These are phyloP conservation scores for Chrysodeixis includens DNA, from an alignment of 2,888 invertebrate genomes.

Conservation along the genomic window DNA sequence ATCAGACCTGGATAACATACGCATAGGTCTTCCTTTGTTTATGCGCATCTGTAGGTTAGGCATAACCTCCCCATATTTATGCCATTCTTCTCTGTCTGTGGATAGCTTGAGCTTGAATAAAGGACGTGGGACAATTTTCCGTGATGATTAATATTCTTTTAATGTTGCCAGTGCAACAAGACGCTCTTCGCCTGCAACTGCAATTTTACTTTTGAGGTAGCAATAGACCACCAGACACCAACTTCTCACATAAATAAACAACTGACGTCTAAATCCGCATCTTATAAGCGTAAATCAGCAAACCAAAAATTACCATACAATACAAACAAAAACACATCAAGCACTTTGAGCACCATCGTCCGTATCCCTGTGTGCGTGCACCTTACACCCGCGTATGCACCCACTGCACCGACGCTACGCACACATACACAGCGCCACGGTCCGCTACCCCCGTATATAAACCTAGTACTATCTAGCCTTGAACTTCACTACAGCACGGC, in stretches of 20 bases:
- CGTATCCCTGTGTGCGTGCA: conserved; percentile 69
- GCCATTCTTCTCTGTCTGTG: too few species aligned
- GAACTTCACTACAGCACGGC: conserved; percentile 86
- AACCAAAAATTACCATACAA: conserved; percentile 13
- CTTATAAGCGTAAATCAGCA: background rate
- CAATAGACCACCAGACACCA: background rate
- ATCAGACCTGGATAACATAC: too few species aligned
- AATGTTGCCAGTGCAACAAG: too few species aligned
- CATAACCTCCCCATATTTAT: too few species aligned
- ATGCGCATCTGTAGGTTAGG: too few species aligned
- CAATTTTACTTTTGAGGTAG: background rate
- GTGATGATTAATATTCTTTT: too few species aligned
- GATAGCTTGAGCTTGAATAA: too few species aligned
- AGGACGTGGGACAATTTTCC: too few species aligned
- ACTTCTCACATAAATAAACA: background rate
- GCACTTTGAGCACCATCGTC: conserved; percentile 39
- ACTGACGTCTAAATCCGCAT: background rate
- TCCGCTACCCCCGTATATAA: conserved; percentile 88
- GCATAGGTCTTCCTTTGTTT: too few species aligned
- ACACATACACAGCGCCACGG: conserved; percentile 75
- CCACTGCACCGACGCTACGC: conserved; percentile 65
- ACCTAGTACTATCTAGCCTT: conserved; percentile 80
- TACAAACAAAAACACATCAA: conserved; percentile 14
- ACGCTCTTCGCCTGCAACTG: too few species aligned
- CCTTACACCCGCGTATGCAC: conserved; percentile 47